These are phyloP conservation scores for Drosophila auraria DNA, from an alignment of 1,140 invertebrate species.

Conservation along the genomic window DNA sequence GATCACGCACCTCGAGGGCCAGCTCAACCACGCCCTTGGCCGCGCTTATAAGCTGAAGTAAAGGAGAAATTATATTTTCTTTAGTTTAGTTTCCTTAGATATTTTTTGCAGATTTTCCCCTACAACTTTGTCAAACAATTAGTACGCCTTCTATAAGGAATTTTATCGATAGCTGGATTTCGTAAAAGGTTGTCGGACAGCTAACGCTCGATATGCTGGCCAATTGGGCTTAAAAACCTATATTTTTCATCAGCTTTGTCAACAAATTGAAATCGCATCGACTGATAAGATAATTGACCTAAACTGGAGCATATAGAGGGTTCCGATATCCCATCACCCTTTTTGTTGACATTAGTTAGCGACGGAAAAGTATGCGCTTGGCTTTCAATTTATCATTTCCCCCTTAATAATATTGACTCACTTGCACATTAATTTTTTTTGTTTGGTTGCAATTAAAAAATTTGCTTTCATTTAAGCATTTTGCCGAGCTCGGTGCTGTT, in stretches of 20 bases:
- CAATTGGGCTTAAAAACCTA: constrained; percentile 28
- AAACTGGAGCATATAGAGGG: constrained; percentile 14
- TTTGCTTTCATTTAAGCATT: constrained; percentile 44
- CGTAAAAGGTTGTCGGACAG: not conserved
- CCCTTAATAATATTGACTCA: constrained; percentile 25
- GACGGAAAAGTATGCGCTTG: constrained; percentile 3
- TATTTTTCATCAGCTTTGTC: constrained; percentile 14
- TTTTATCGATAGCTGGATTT: constrained; percentile 28
- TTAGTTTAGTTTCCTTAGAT: no score
- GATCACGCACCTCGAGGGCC: constrained; percentile 74
- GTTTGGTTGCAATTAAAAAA: constrained; percentile 37
- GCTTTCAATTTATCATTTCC: constrained; percentile 26
- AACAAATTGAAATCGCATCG: constrained; percentile 44
- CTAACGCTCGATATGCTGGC: constrained; percentile 13
- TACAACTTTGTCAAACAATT: not conserved
- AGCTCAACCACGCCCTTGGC: constrained; percentile 77
- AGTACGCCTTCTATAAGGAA: not conserved
- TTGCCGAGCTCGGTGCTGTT: constrained; percentile 15
- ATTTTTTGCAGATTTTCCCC: not conserved
- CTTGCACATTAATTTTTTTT: constrained; percentile 22
- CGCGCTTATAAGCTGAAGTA: constrained; percentile 65
- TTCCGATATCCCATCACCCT: constrained; percentile 7
- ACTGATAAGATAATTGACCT: constrained; percentile 46
- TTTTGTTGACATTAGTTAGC: constrained; percentile 7
- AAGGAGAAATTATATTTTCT: not conserved